Percentiles rank a stretch among this genome's conserved stretches.
phyloP scores from a whole-genome alignment of 2,797 vertebrate genomes.

The Clarias pachynema region DNA sequence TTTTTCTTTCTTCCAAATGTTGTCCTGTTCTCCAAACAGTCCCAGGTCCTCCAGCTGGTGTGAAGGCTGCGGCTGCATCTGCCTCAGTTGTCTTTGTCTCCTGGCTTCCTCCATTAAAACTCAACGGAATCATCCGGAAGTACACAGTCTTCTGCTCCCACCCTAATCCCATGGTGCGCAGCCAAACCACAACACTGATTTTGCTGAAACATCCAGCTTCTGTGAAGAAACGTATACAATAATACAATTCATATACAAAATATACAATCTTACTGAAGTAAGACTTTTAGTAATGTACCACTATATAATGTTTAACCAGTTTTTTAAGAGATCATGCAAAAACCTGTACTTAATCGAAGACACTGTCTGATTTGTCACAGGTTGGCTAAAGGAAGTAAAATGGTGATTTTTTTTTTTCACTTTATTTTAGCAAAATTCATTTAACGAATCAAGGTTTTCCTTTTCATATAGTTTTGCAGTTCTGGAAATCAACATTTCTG shows the following conservation, averaged over 20 bases:
- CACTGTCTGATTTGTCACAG: too few relatives aligned
- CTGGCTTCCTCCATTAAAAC: constrained; percentile 94
- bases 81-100: constrained; percentile 94
- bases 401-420: background rate
- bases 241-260: too few relatives aligned
- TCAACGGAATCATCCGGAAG: constrained; percentile 96
- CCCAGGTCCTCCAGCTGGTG: constrained; percentile 93
- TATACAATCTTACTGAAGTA: background rate
- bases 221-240: too few relatives aligned
- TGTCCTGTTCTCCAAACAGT: constrained; percentile 68
- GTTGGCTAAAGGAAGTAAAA: background rate
- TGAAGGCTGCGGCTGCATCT: constrained; percentile 93
- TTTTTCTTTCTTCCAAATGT: background rate
- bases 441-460: background rate
- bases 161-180: constrained; percentile 91
- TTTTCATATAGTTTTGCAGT: background rate
- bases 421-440: background rate
- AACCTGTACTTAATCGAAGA: background rate
- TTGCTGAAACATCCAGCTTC: too few relatives aligned
- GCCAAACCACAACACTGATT: background rate
- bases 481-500: background rate
- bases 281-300: background rate
- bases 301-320: background rate
- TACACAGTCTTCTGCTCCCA: constrained; percentile 99
- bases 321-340: background rate